Evolutionary conservation across 1,140 invertebrate species (phyloP), one percentile per base, ranked within the genome.

Genomic region (Drosophila varians): DNA sequence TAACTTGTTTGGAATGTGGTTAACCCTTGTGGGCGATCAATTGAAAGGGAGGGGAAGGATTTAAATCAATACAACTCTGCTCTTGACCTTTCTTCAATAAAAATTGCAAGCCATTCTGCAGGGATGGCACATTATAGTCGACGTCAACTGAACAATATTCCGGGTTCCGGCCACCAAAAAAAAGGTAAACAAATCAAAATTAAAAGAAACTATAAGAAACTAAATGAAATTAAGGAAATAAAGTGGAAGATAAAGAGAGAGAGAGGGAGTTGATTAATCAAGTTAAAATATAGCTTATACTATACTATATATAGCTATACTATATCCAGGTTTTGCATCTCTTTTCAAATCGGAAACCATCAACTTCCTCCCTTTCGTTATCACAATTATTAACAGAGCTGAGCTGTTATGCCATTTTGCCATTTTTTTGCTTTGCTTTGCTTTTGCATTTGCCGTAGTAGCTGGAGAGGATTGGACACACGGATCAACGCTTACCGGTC

Each of bases 101-200:
- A 92, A 91, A 92, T 90, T 94, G 93, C 93, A 95, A 93, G 92
- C 94, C 94, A 84, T 94, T 93, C 91, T 94, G 93, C 92, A 96
- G 94, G 88, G 95, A 94, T 91, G 94, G 92, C 91, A 95, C 93
- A 92, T 94, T 94, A 94, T 94, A 95, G 91, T 95, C 94, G 84
- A 93, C 93, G 92, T 94, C 93, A 91, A 94, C 95, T 95, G 95
- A 72, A 95, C 95, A 78, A 86, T 52, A 42, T 53, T 66, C 64
- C 64, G 60, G 46, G 45, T 42, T 64, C 45, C 58, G 62, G 62
- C 91, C 74, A 92, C 54, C 65, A 75, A 57, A 74, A 65, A 68
- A 43, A 16, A 28, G 9, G 46, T 6, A 48, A 57, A 47, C 43
- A 49, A 25, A 36, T 31, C 47, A 48, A 28, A 18, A 9, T 28